Conservation (phyloP, 2,888 invertebrate species). For the Diadegma fenestrale region DNA sequence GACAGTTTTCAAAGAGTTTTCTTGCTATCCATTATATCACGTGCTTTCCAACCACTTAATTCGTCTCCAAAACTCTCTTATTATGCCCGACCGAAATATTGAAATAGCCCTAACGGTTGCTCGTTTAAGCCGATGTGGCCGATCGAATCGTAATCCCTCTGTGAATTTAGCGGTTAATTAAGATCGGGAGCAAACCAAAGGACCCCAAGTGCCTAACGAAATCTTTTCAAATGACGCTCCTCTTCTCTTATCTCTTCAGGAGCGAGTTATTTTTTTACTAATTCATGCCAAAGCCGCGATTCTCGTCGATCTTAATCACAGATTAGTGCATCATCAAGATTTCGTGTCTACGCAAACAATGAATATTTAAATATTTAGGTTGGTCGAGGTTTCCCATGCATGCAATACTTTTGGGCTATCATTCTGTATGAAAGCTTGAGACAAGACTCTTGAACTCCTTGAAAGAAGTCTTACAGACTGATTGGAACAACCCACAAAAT, state of each 20-base stretch:
- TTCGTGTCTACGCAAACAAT: background rate
- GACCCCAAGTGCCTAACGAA: background rate
- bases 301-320: background rate
- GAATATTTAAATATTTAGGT: background rate
- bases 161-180: background rate
- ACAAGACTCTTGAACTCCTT: constrained; percentile 9
- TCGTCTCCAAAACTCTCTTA: background rate
- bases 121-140: background rate
- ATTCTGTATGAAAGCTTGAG: background rate
- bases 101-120: background rate
- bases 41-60: constrained; percentile 1
- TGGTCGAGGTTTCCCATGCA: background rate
- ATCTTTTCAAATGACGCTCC: background rate
- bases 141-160: background rate
- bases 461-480: no score
- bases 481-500: constrained; percentile 22
- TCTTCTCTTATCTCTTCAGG: background rate
- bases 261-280: no score
- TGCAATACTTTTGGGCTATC: background rate
- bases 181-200: background rate
- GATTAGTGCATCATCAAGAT: background rate
- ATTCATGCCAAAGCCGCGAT: background rate
- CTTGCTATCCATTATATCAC: background rate
- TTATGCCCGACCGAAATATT: constrained; percentile 5
- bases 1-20: constrained; percentile 26